Evolutionary conservation across 2,888 invertebrate genomes (phyloP).

Genomic region (Xiphydria camelus): DNA sequence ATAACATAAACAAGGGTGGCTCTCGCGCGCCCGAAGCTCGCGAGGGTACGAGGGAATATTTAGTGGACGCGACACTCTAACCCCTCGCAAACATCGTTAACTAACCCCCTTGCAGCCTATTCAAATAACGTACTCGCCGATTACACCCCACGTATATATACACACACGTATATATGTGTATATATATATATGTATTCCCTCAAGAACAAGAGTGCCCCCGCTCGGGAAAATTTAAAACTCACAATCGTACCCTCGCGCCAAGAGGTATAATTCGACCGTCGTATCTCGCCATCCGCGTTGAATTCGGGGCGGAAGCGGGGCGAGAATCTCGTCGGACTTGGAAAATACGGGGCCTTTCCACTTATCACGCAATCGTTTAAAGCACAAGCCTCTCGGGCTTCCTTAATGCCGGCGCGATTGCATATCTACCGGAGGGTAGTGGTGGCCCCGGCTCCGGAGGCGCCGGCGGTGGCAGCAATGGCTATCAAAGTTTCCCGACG

Average conservation of each 20-base stretch:
- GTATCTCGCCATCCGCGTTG: too few species aligned
- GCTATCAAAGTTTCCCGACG: conserved; percentile 32
- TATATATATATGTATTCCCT: too few species aligned
- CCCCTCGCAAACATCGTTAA: conserved; percentile 36
- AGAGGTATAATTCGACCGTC: too few species aligned
- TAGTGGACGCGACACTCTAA: conserved; percentile 28
- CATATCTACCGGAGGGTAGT: too few species aligned
- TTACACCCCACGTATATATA: too few species aligned
- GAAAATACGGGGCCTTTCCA: conserved; percentile 18
- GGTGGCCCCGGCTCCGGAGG: too few species aligned
- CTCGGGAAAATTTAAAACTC: too few species aligned
- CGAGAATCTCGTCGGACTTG: conserved; percentile 25
- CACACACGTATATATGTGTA: too few species aligned
- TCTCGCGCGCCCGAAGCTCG: conserved; percentile 14
- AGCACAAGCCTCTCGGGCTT: conserved; percentile 30
- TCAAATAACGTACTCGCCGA: conserved; percentile 20
- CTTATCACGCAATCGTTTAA: conserved; percentile 41
- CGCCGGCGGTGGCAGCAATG: conserved; percentile 30
- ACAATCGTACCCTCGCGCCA: too few species aligned
- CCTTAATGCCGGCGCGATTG: conserved; percentile 27
- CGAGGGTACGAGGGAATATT: conserved; percentile 25
- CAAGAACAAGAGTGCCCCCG: too few species aligned
- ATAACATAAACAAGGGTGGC: conserved; percentile 37
- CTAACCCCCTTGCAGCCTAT: conserved; percentile 25
- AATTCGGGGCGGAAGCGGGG: conserved; percentile 15